Conservation (phyloP, 2,113 vertebrate genomes). For the Myotis davidii region DNA sequence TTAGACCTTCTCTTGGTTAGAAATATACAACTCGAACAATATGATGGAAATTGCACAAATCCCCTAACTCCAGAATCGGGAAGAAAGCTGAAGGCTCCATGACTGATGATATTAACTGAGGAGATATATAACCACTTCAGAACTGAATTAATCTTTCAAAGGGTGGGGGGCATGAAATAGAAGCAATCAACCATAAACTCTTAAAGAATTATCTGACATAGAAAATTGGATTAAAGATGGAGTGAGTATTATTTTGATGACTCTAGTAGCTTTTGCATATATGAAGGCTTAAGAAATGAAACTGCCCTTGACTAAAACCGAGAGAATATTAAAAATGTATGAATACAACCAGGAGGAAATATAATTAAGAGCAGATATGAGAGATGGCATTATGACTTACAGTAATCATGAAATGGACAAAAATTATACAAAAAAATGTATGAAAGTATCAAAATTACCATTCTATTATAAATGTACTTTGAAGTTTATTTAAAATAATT, state of each 20-base stretch:
- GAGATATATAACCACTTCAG: not conserved
- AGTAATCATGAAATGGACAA: not conserved
- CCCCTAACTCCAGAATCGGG: not conserved
- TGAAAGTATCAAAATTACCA: conserved; percentile 9
- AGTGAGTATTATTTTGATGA: conserved; percentile 34
- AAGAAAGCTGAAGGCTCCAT: not conserved
- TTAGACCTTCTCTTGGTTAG: not conserved
- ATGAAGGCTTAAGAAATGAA: conserved; percentile 54
- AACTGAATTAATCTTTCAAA: conserved; percentile 43
- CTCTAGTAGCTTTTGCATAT: conserved; percentile 25
- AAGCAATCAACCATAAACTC: conserved; percentile 45
- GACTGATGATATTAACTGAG: not conserved
- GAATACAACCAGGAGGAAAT: not conserved
- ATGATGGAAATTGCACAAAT: not conserved
- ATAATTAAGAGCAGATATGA: not conserved
- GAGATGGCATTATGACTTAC: not conserved
- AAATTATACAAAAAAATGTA: conserved; percentile 6
- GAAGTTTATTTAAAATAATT: conserved; percentile 54
- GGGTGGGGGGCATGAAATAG: not conserved
- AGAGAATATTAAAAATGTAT: conserved; percentile 22
- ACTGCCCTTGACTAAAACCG: not conserved
- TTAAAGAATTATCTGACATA: conserved; percentile 58
- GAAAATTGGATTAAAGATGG: conserved; percentile 56
- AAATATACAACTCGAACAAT: not conserved
- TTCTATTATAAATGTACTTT: not conserved